These are phyloP conservation scores for Macroramphosus scolopax DNA, from an alignment of 2,797 vertebrate species.

Conservation along the genomic window DNA sequence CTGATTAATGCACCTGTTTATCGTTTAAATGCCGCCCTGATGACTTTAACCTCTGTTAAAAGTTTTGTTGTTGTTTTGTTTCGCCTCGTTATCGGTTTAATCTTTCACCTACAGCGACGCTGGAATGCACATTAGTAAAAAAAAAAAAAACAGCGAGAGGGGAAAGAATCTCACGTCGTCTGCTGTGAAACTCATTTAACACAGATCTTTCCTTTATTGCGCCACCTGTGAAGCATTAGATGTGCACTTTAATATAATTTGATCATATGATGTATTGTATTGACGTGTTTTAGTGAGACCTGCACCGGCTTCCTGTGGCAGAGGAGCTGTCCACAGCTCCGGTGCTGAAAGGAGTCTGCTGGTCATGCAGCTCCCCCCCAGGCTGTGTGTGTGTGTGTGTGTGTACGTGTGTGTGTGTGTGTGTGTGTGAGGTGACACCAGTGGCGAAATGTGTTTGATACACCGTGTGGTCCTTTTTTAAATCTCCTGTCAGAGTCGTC, in stretches of 20 bases:
- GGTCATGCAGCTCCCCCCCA: too few relatives aligned
- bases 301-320: constrained; percentile 22
- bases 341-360: constrained; percentile 58
- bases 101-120: constrained; percentile 12
- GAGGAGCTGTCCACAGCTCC: constrained; percentile 58
- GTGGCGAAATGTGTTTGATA: too few relatives aligned
- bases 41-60: constrained; percentile 13
- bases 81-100: constrained; percentile 29
- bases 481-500: too few relatives aligned
- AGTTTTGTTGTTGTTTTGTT: constrained; percentile 5
- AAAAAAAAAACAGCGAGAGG: constrained; percentile 17
- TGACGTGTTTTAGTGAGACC: too few relatives aligned
- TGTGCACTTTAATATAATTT: too few relatives aligned
- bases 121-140: constrained; percentile 12
- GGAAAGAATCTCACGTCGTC: constrained; percentile 12
- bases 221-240: not conserved
- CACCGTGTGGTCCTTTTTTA: too few relatives aligned
- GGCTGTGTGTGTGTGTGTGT: too few relatives aligned
- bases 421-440: too few relatives aligned
- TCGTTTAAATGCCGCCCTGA: constrained; percentile 17
- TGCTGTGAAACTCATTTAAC: too few relatives aligned
- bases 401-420: too few relatives aligned
- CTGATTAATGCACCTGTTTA: constrained; percentile 20
- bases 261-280: too few relatives aligned
- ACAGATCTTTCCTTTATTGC: constrained; percentile 7